These are phyloP conservation scores for Eulemur rufifrons DNA, from an alignment of 2,113 vertebrate genomes.

Conservation along the genomic window DNA sequence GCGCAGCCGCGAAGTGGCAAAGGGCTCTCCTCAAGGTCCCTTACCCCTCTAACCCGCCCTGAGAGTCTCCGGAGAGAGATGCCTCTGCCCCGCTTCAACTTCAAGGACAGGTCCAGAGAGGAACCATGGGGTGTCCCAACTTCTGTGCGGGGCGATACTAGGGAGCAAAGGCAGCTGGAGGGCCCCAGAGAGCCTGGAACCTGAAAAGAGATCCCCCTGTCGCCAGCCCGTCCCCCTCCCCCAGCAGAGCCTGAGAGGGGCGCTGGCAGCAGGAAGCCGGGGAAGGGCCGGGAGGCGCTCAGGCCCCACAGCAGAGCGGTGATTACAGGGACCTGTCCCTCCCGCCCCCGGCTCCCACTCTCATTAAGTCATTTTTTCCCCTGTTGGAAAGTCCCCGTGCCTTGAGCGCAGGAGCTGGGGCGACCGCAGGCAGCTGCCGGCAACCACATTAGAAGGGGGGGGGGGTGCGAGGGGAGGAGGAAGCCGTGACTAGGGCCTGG, in stretches of 20 bases:
- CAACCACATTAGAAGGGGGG: conserved; percentile 85
- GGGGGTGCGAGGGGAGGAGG: background rate
- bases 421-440: conserved; percentile 88
- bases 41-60: background rate
- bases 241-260: conserved; percentile 20
- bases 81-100: background rate
- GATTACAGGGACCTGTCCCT: conserved; percentile 82
- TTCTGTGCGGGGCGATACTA: background rate
- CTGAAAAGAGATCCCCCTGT: conserved; percentile 33
- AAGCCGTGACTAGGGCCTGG: conserved; percentile 41
- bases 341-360: conserved; percentile 80
- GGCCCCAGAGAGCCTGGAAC: background rate
- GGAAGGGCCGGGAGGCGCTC: conserved; percentile 59
- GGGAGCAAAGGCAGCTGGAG: background rate
- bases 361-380: conserved; percentile 83
- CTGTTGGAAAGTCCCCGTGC: conserved; percentile 81
- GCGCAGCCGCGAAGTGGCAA: conserved; percentile 37
- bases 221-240: conserved; percentile 29
- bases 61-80: background rate
- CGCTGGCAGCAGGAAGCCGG: conserved; percentile 70
- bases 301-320: conserved; percentile 71
- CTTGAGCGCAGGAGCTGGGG: conserved; percentile 81
- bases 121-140: background rate
- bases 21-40: background rate
- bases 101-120: conserved; percentile 9